Base-by-base conservation (phyloP, 2,113 vertebrate genomes). In the Gallinago undulata region DNA sequence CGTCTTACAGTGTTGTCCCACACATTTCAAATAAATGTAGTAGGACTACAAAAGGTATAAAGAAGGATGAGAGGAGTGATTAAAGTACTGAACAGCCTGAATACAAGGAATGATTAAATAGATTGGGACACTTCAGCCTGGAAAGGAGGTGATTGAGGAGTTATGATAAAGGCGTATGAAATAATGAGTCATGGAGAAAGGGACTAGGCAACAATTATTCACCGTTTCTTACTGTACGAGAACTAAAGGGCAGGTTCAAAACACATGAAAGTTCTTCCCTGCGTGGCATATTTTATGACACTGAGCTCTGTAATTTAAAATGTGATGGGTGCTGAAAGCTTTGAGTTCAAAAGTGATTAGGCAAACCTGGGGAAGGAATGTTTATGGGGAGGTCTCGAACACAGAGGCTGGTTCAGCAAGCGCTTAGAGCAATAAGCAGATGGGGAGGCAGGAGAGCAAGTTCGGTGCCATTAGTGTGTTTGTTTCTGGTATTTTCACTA, bases 231-330 rank as follows among this genome's bases (percentile, higher is more conserved):
- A 50, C 56, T 70, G 47, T 70, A 67, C 3, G 1, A 87, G 86
- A 90, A 31, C 37, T 92, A 78, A 95, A 95, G 56, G 80, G 59
- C 83, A 84, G 33, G 51, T 89, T 84, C 51, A 70, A 74, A 94
- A 88, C 7, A n/a, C 50, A 55, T 21, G 33, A 7, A 75, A 74
- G 41, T 84, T 90, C 68, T 77, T 90, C 23, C 25, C 37, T 50
- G 37, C 15, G 3, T 51, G 70, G 43, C 11, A 3, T 51, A 60
- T 77, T 77, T 77, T 30, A 23, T 47, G 60, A 57, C 11, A 33
- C 35, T 0, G 1, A 74, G 28, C 13, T 79, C 70, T 55, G 25
- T 62, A 69, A 62, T 47, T 90, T 80, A 51, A 86, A 70, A 78
- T 43, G 21, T 24, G 23, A 41, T 27, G 37, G 10, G 10, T 55